Evolutionary conservation across 2,888 invertebrate genomes (phyloP), one percentile per base, ranked within the genome.

Genomic region (Neoitamus cyanurus): DNA sequence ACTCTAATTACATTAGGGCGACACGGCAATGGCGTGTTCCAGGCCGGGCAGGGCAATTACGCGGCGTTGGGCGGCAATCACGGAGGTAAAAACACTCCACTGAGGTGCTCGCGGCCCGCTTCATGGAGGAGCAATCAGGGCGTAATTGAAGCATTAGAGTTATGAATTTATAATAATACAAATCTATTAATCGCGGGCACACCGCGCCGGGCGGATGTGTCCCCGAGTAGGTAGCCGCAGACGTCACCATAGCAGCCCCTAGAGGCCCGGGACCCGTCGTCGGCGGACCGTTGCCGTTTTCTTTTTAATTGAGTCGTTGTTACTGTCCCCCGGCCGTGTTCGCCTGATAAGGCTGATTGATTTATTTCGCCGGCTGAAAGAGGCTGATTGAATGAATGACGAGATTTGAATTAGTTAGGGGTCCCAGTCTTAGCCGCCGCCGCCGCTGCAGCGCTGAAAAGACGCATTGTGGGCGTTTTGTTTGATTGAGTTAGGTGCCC

Each of bases 151-250:
- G 31, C 78, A 78, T 78, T 78, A 78, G 28, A 46, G n/a, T 78
- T 78, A 78, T 78, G 37, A 78, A 78, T 78, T 78, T 78, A 78
- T 78, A 30, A 78, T 78, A 78, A 78, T 48, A 78, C 58, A 78
- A 31, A 78, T 48, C 78, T 78, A 58, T 58, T 48, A 31, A 78
- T 48, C 7, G 77, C 46, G 42, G 37, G 9, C 20, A 58, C 9
- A 7, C 34, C 3, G 34, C 34, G 25, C 7, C 58, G 58, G 9
- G 2, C 42, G 42, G 42, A 42, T 42, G 42, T 58, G 25, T 31
- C 25, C n/a, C 34, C 25, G 13, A 48, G 48, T 48, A 2, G 20
- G 69, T 4, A 30, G 13, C 5, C 25, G 25, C n/a, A 30, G 69
- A 69, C n/a, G 6, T 70, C 70, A 25, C 6, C 7, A 31, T 11